Percentiles rank a stretch among this genome's conserved stretches.
phyloP scores from a whole-genome alignment of 2,113 vertebrate genomes.

The Ciconia boyciana region DNA sequence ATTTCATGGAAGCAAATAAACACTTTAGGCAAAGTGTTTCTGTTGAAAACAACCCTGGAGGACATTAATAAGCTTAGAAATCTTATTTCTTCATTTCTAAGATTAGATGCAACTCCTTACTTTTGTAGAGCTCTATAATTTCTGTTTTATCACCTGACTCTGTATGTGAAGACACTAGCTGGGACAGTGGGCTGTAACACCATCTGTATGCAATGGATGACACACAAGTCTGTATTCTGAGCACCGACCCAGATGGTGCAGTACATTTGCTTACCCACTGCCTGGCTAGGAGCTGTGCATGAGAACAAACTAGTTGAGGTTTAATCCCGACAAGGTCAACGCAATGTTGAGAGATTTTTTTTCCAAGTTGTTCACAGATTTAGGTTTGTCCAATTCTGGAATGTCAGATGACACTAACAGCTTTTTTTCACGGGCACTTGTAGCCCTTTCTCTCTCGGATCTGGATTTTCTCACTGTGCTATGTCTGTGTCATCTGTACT shows the following conservation, averaged over 20 bases:
- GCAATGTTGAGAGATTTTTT: not conserved
- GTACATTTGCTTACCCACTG: not conserved
- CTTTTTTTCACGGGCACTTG: conserved; percentile 16
- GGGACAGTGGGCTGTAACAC: conserved; percentile 28
- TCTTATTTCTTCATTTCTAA: not conserved
- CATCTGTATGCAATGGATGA: conserved; percentile 1
- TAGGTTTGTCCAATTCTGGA: conserved; percentile 22
- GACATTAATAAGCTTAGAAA: not conserved
- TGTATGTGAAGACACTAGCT: not conserved
- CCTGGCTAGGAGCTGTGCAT: not conserved
- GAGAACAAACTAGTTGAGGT: not conserved
- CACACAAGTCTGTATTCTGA: not conserved
- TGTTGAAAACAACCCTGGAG: not conserved
- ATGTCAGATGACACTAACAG: conserved; percentile 16
- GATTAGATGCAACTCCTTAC: not conserved
- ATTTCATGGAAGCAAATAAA: not conserved
- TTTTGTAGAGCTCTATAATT: not conserved
- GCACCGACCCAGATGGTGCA: conserved; percentile 30
- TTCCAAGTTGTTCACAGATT: not conserved
- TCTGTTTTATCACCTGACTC: not conserved
- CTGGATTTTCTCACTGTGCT: conserved; percentile 42
- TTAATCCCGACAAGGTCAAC: conserved; percentile 1
- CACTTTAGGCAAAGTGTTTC: not conserved
- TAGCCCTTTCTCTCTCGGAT: conserved; percentile 4
- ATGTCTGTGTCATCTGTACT: conserved; percentile 25